These are phyloP conservation scores for Caenorhabditis sulstoni DNA, from an alignment of 2,888 invertebrate species.

Conservation along the genomic window DNA sequence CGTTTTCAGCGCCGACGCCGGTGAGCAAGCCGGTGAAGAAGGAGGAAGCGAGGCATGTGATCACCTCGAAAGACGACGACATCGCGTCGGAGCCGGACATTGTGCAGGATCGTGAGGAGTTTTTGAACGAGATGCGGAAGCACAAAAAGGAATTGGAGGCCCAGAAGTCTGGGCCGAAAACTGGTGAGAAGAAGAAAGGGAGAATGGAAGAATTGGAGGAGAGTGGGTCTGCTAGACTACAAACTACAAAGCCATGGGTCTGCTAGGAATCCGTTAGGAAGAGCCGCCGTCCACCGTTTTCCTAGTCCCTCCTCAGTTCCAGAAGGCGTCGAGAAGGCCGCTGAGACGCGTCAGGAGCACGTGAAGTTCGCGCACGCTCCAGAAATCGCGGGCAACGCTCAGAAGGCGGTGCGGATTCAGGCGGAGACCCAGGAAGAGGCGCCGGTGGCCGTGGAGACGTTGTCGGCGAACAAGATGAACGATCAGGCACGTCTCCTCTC, in stretches of 20 bases:
- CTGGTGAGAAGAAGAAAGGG: slow-evolving; percentile 2
- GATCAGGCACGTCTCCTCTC: slow-evolving; percentile 43
- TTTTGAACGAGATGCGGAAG: slow-evolving; percentile 57
- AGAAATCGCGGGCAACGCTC: slow-evolving; percentile 50
- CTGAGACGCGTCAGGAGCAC: slow-evolving; percentile 29
- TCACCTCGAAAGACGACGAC: slow-evolving; percentile 63
- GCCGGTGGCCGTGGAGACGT: slow-evolving; percentile 42
- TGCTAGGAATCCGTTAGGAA: too few relatives aligned
- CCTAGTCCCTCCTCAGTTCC: too few relatives aligned
- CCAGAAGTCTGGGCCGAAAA: slow-evolving; percentile 34
- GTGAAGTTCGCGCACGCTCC: slow-evolving; percentile 53
- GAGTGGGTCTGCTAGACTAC: too few relatives aligned
- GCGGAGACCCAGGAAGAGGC: slow-evolving; percentile 52
- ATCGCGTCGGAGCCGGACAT: slow-evolving; percentile 67
- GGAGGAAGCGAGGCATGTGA: slow-evolving; percentile 42
- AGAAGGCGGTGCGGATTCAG: slow-evolving; percentile 42
- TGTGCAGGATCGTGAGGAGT: slow-evolving; percentile 64
- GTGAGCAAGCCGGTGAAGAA: slow-evolving; percentile 32
- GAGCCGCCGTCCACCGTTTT: too few relatives aligned
- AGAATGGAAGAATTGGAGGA: too few relatives aligned
- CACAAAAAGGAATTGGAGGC: slow-evolving; percentile 47
- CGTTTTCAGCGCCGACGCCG: slow-evolving; percentile 32
- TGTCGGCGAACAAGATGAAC: slow-evolving; percentile 58
- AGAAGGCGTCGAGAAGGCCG: slow-evolving; percentile 16
- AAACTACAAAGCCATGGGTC: too few relatives aligned